A percentile compares a stretch with the other conserved stretches of the same genome.
phyloP scores from a whole-genome alignment of 2,113 vertebrate species.

The Oreochromis aureus region DNA sequence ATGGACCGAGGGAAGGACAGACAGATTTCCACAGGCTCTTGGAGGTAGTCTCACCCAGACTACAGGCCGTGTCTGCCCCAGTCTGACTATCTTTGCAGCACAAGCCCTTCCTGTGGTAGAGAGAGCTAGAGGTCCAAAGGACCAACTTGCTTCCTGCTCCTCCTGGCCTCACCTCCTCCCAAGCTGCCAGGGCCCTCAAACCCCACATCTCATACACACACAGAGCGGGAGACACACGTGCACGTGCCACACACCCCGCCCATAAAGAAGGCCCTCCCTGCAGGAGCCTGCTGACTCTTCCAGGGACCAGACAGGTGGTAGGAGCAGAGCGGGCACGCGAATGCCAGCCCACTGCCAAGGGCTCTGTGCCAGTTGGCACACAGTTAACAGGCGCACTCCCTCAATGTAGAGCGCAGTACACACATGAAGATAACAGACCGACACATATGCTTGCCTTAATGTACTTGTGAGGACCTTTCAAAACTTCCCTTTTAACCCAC shows the following conservation, averaged over 20 bases:
- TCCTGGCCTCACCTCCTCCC: conserved; percentile 2
- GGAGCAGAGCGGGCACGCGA: conserved; percentile 61
- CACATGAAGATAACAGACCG: conserved; percentile 59
- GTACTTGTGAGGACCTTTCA: conserved; percentile 33
- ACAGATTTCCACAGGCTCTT: conserved; percentile 44
- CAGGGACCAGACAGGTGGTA: conserved; percentile 75
- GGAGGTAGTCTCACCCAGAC: conserved; percentile 17
- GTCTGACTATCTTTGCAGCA: conserved; percentile 21
- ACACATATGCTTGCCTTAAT: conserved; percentile 37
- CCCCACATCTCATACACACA: background rate
- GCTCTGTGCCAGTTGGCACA: conserved; percentile 67
- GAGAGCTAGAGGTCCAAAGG: conserved; percentile 13
- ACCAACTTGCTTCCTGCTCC: conserved; percentile 16
- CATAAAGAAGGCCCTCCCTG: conserved; percentile 35
- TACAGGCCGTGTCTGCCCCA: conserved; percentile 10
- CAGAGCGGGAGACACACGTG: background rate
- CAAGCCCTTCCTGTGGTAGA: background rate
- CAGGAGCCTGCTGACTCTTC: conserved; percentile 60
- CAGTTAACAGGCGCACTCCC: conserved; percentile 55
- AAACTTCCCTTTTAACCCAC: background rate
- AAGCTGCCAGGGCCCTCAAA: background rate
- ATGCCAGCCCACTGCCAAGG: conserved; percentile 57
- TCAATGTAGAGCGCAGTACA: conserved; percentile 56
- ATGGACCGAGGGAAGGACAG: conserved; percentile 48
- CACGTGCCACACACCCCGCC: background rate